Evolutionary conservation across 2,797 vertebrate genomes (phyloP).

Genomic region (Pipistrellus pygmaeus): DNA sequence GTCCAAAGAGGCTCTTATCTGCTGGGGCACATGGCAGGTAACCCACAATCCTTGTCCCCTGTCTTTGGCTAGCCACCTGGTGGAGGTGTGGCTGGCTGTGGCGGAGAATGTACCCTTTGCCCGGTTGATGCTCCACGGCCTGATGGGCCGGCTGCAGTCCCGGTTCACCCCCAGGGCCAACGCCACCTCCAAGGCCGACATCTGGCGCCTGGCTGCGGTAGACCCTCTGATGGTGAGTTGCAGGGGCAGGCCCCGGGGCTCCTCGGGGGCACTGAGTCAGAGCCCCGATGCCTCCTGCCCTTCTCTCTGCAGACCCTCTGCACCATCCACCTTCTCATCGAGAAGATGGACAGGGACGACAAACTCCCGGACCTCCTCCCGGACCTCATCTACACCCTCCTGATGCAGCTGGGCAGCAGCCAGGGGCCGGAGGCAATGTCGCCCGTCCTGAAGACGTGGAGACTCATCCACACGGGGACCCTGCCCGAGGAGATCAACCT

Average conservation of each 20-base stretch:
- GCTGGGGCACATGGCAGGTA: background rate
- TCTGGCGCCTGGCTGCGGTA: slow-evolving; percentile 72
- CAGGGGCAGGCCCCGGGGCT: background rate
- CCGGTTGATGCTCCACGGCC: background rate
- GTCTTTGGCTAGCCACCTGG: slow-evolving; percentile 71
- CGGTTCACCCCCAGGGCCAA: slow-evolving; percentile 23
- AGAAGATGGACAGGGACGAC: background rate
- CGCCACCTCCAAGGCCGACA: slow-evolving; percentile 62
- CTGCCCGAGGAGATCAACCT: slow-evolving; percentile 67
- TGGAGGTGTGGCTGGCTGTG: slow-evolving; percentile 74
- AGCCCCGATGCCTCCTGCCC: rapidly evolving
- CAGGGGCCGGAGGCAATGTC: background rate
- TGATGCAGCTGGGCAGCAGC: slow-evolving; percentile 74
- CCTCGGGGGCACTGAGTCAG: rapidly evolving
- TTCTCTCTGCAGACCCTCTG: slow-evolving; percentile 66
- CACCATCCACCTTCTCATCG: slow-evolving; percentile 60
- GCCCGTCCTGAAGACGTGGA: slow-evolving; percentile 56
- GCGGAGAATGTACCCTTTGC: slow-evolving; percentile 59
- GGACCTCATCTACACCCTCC: slow-evolving; percentile 61
- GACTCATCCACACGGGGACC: background rate
- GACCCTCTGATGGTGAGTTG: slow-evolving; percentile 77
- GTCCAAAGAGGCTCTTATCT: background rate
- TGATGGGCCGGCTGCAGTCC: slow-evolving; percentile 71
- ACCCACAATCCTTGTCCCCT: background rate
- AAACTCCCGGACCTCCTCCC: slow-evolving; percentile 63